Evolutionary conservation across 1,140 invertebrate genomes (phyloP).

Genomic region (Stegodyphus mimosarum): DNA sequence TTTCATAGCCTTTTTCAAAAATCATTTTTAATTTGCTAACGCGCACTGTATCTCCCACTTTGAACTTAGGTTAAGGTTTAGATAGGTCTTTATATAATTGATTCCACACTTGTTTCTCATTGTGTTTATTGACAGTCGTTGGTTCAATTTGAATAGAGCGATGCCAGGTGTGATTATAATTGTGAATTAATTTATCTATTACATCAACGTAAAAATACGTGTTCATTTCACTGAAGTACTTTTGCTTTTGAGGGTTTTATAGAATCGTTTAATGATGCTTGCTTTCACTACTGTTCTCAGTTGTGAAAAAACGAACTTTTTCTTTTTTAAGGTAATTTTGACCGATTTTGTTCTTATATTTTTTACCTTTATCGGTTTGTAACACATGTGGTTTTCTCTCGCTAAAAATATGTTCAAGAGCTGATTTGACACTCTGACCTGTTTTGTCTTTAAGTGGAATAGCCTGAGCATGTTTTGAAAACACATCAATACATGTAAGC

Average conservation of each 20-base stretch:
- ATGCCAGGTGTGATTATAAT: constrained; percentile 12
- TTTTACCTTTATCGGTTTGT: neutral
- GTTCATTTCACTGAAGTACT: too few relatives aligned
- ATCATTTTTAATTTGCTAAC: too few relatives aligned
- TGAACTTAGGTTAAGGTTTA: neutral
- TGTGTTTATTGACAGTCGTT: neutral
- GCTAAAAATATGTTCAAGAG: constrained; percentile 1
- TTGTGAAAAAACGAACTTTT: constrained; percentile 9
- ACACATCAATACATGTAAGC: neutral
- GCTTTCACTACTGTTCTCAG: neutral
- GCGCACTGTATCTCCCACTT: too few relatives aligned
- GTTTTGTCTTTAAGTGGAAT: neutral
- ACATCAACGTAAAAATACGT: neutral
- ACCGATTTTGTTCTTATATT: neutral
- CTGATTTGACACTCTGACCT: neutral
- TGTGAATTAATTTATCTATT: neutral
- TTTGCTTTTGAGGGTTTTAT: too few relatives aligned
- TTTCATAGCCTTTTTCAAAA: too few relatives aligned
- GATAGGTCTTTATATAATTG: neutral
- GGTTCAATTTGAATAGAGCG: neutral
- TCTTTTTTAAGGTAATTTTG: neutral
- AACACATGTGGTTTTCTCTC: neutral
- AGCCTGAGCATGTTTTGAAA: neutral
- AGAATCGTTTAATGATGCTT: neutral
- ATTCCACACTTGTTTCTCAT: neutral